phyloP scores from a whole-genome alignment of 2,797 vertebrate genomes.

The Yasuhikotakia modesta region DNA sequence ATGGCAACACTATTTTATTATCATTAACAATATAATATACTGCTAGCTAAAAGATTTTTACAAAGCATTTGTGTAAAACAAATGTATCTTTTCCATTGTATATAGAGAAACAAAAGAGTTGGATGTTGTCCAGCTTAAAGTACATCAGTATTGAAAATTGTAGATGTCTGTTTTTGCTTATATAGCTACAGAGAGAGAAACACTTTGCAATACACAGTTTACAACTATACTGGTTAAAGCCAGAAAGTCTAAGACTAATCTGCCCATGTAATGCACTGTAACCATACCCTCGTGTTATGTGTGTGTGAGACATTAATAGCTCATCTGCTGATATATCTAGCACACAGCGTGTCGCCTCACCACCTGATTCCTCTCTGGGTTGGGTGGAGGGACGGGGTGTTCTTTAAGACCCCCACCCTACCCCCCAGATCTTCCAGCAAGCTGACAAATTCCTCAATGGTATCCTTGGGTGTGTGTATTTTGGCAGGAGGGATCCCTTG shows the following conservation, averaged over 20 bases:
- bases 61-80: background rate
- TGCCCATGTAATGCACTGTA: conserved; percentile 51
- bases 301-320: conserved; percentile 50
- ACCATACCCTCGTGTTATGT: conserved; percentile 44
- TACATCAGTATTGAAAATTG: background rate
- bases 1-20: background rate
- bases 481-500: conserved; percentile 34
- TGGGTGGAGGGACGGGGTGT: conserved; percentile 14
- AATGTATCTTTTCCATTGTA: background rate
- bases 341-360: conserved; percentile 41
- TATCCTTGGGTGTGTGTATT: conserved; percentile 34
- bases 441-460: conserved; percentile 39
- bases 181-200: background rate
- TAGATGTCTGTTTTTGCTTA: background rate
- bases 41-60: too few species aligned
- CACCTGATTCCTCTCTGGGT: conserved; percentile 42
- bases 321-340: conserved; percentile 49
- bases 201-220: conserved; percentile 19
- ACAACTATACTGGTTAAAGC: conserved; percentile 12
- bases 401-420: conserved; percentile 19
- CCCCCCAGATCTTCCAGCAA: conserved; percentile 32
- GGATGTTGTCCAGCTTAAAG: background rate
- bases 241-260: conserved; percentile 37
- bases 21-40: background rate
- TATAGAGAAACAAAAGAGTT: background rate